Conservation (phyloP, 2,888 invertebrate species). For the Athetis lepigone region DNA sequence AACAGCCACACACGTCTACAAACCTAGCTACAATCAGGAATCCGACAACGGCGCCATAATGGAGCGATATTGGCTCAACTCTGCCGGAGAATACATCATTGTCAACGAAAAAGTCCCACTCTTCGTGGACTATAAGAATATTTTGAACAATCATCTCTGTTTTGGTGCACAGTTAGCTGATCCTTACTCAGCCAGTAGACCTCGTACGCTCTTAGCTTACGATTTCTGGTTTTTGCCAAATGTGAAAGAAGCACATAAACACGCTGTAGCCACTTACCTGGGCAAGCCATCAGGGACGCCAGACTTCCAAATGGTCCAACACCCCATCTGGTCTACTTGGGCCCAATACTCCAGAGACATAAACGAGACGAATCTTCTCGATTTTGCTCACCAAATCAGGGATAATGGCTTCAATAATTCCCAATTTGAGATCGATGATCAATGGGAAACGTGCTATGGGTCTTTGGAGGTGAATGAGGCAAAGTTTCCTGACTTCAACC, state of each 20-base stretch:
- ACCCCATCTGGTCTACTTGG: constrained; percentile 98
- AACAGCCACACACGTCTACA: constrained; percentile 84
- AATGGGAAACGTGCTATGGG: constrained; percentile 96
- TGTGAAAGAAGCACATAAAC: constrained; percentile 91
- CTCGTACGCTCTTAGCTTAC: constrained; percentile 88
- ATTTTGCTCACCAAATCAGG: constrained; percentile 92
- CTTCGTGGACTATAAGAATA: constrained; percentile 92
- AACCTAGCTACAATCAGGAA: constrained; percentile 90
- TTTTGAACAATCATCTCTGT: constrained; percentile 88
- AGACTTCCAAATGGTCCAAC: constrained; percentile 92
- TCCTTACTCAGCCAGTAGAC: constrained; percentile 87
- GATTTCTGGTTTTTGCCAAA: constrained; percentile 91
- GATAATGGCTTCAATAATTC: constrained; percentile 92
- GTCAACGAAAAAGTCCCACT: constrained; percentile 92
- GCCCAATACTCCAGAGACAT: constrained; percentile 93
- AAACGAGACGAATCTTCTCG: constrained; percentile 90
- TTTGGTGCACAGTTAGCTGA: constrained; percentile 89
- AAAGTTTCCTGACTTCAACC: constrained; percentile 93
- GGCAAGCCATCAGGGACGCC: constrained; percentile 92
- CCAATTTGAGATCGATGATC: constrained; percentile 96
- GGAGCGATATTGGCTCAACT: constrained; percentile 94
- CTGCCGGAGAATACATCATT: constrained; percentile 92
- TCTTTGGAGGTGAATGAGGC: constrained; percentile 92
- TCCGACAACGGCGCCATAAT: constrained; percentile 89
- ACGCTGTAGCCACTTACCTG: constrained; percentile 91